Conservation (phyloP, 2,113 vertebrate genomes). For the Erinaceus europaeus region DNA sequence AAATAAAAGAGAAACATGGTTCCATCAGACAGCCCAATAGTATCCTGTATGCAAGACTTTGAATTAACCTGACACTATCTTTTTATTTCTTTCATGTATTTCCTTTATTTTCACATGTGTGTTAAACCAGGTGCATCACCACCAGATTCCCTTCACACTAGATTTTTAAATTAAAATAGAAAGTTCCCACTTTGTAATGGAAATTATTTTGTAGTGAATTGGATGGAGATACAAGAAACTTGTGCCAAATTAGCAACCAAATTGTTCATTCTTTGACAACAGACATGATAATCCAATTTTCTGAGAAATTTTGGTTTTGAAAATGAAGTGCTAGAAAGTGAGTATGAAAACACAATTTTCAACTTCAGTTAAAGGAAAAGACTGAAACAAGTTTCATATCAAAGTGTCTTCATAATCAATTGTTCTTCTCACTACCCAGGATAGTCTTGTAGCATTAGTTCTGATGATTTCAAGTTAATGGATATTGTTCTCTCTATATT, state of each 20-base stretch:
- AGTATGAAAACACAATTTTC: neutral
- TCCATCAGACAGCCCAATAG: too few relatives aligned
- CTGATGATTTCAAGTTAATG: neutral
- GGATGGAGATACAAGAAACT: neutral
- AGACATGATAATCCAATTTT: neutral
- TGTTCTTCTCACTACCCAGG: neutral
- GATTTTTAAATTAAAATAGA: too few relatives aligned
- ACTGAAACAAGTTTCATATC: neutral
- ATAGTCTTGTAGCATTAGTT: neutral
- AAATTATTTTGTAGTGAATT: neutral
- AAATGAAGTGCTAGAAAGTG: neutral
- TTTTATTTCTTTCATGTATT: too few relatives aligned
- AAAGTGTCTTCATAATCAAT: neutral
- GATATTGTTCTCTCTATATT: neutral
- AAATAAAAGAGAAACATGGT: too few relatives aligned
- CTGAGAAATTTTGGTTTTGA: neutral
- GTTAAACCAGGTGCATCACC: too few relatives aligned
- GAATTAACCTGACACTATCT: too few relatives aligned
- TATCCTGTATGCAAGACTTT: too few relatives aligned
- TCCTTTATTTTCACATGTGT: too few relatives aligned
- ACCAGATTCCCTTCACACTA: too few relatives aligned
- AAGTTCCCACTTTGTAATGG: too few relatives aligned
- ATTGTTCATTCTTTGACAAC: neutral
- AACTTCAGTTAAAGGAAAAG: neutral
- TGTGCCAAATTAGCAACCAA: accelerated